Conservation (phyloP, 2,888 invertebrate species). For the Dolomedes plantarius region DNA sequence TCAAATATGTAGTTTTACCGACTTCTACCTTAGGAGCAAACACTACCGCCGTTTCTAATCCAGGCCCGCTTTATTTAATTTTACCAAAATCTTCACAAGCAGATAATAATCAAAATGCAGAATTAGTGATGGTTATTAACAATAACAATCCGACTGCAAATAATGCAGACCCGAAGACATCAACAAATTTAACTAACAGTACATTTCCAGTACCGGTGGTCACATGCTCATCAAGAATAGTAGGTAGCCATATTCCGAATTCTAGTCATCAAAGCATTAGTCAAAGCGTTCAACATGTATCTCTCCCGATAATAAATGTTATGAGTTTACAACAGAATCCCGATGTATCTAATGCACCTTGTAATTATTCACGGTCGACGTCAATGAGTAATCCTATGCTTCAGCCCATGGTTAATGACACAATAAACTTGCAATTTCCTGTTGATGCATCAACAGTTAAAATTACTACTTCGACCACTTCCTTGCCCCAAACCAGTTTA, state of each 20-base stretch:
- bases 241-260: neutral
- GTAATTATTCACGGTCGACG: neutral
- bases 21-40: no score
- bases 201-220: neutral
- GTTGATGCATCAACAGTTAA: no score
- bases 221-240: neutral
- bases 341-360: no score
- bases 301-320: neutral
- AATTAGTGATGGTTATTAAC: neutral
- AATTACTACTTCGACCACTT: no score
- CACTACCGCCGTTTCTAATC: neutral
- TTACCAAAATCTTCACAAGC: neutral
- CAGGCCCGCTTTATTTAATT: conserved; percentile 31
- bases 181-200: neutral
- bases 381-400: neutral
- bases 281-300: neutral
- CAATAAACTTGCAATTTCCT: no score
- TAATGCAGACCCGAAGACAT: neutral
- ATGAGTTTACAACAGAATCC: no score
- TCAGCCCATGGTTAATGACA: neutral
- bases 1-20: no score
- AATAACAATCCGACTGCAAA: neutral
- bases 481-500: no score
- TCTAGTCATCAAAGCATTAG: neutral
- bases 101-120: neutral